Evolutionary conservation across 2,888 invertebrate species (phyloP).

Genomic region (Dryocosmus kuriphilus): DNA sequence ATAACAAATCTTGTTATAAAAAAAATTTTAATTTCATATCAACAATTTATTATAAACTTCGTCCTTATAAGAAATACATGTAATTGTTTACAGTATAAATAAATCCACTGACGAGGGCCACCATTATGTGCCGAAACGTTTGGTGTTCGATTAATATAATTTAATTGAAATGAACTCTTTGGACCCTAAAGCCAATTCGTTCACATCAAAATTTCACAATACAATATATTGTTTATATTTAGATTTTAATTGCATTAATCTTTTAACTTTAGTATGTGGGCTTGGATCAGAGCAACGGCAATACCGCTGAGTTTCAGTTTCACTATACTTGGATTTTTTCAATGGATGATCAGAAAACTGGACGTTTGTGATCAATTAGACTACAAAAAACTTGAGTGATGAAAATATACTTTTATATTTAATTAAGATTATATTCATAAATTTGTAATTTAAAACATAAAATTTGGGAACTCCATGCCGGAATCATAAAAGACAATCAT

Average conservation of each 20-base stretch:
- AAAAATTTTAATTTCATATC: too few species aligned
- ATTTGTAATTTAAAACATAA: background rate
- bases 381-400: slow-evolving; percentile 19
- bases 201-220: background rate
- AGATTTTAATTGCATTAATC: background rate
- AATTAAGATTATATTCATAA: background rate
- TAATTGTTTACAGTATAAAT: too few species aligned
- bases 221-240: background rate
- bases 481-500: too few species aligned
- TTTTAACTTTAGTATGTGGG: slow-evolving; percentile 81
- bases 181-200: too few species aligned
- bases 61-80: too few species aligned
- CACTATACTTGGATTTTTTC: slow-evolving; percentile 86
- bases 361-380: slow-evolving; percentile 77
- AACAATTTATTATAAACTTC: too few species aligned
- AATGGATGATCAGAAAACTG: slow-evolving; percentile 87
- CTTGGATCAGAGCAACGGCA: slow-evolving; percentile 87
- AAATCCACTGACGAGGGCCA: too few species aligned
- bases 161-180: too few species aligned
- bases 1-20: too few species aligned
- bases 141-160: too few species aligned
- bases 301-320: slow-evolving; percentile 91
- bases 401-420: background rate
- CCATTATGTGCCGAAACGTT: too few species aligned
- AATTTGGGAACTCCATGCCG: too few species aligned